Base-by-base conservation (phyloP, 2,113 vertebrate genomes). In the Sinocyclocheilus grahami region DNA sequence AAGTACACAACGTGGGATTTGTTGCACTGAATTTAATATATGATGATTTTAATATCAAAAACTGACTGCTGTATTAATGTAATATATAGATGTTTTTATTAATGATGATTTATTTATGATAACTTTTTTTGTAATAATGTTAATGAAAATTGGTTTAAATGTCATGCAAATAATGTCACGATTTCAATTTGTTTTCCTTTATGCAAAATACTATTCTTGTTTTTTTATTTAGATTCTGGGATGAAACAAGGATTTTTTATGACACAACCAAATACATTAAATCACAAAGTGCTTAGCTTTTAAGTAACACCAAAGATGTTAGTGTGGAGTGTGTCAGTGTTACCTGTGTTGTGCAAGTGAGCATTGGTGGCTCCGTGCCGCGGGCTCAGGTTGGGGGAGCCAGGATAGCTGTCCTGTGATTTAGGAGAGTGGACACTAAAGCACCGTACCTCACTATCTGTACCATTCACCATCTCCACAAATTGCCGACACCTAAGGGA, bases 381-480 rank as follows among this genome's bases (percentile, higher is more conserved):
- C 24, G 97, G 98, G 86, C 97, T 98, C 74, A 97, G 90, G 93
- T 94, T 97, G 88, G 97, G 98, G 85, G 97, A 98, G 0, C 94
- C 96, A 0, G 97, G 97, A 91, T 98, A 99, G 92, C 97, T 97
- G 95, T 98, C 97, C 95, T 99, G 98, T 92, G 96, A 97, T 62
- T 98, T 96, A 83, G 97, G 97, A 80, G 98, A 99, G 92, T 96
- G 97, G 60, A 96, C 93, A 14, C 95, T 95, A 92, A 98, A 95
- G 90, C 97, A 97, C 82, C 97, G 96, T 24, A 99, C 98, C 87
- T 99, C 98, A 2, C 98, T 98, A 96, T 99, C 98, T 0, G 98
- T 98, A 86, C 98, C 98, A 0, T 99, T 99, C 93, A 99, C 98
- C 98, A 99, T 99, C 94, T 99, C 98, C 94, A 99, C 97, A 83